Evolutionary conservation across 2,888 invertebrate species (phyloP), one percentile per base, ranked within the genome.

Genomic region (Drosophila picticornis): DNA sequence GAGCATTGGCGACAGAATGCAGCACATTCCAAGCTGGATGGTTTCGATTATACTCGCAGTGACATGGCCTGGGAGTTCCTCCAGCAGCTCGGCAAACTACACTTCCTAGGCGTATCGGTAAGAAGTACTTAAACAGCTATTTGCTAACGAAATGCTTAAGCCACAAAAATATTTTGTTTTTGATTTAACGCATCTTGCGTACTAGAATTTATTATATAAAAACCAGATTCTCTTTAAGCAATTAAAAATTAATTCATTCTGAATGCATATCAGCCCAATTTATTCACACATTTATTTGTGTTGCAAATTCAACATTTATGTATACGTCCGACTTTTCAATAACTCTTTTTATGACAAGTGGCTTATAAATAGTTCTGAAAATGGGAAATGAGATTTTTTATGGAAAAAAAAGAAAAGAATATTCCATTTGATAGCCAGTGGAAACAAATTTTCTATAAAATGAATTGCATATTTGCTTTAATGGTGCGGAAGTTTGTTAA

Each of bases 41-140:
- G 95, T 67, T 97, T 97, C 91, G 95, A 96, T 90, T 97, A 97
- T 90, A 94, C 95, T 48, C 94, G 96, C 74, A 95, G 95, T 74
- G 96, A 96, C 77, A 95, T 97, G 94, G 96, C 96, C 2, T 94
- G 95, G 66, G 95, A 95, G 82, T 96, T 98, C 83, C 93, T 96
- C 52, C 94, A 94, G 60, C 96, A 96, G 88, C 94, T 98, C 91
- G 95, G 95, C 40, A 94, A 95, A 77, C 94, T 97, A 57, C 95
- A 95, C 84, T 98, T 98, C 93, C 94, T 96, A 70, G 98, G 98
- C 27, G 96, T 98, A 60, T 98, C 98, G 94, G 98, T 98, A 93
- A 96, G 56, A n/a, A 9, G 6, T 6, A 0, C 4, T n/a, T 2
- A 55, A 36, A 2, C 22, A 46, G 9, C 22, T 13, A 52, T n/a